phyloP scores from a whole-genome alignment of 1,140 invertebrate genomes.

The Drosophila teissieri region DNA sequence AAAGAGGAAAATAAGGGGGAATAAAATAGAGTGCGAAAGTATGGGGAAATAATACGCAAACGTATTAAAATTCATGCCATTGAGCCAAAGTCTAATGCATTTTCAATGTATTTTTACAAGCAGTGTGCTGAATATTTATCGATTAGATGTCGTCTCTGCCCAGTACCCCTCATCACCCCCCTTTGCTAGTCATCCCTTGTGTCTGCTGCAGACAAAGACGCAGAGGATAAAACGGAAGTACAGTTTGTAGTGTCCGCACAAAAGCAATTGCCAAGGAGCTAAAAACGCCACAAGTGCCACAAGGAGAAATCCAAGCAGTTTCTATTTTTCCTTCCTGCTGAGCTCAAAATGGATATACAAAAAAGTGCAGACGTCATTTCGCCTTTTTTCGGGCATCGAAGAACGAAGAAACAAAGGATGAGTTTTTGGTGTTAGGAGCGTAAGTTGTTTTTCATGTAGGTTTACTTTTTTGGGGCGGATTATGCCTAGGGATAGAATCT shows the following conservation, averaged over 20 bases:
- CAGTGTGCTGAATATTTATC: slow-evolving; percentile 76
- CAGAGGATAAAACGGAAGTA: slow-evolving; percentile 72
- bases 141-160: slow-evolving; percentile 58
- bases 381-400: slow-evolving; percentile 6
- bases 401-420: slow-evolving; percentile 30
- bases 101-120: slow-evolving; percentile 79
- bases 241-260: slow-evolving; percentile 75
- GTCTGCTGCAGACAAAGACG: slow-evolving; percentile 61
- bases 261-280: slow-evolving; percentile 63
- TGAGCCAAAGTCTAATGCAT: slow-evolving; percentile 72
- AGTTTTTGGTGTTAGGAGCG: slow-evolving; percentile 11
- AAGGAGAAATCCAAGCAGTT: slow-evolving; percentile 32
- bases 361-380: slow-evolving; percentile 38
- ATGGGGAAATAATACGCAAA: slow-evolving; percentile 22
- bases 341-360: background rate
- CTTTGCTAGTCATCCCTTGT: slow-evolving; percentile 1
- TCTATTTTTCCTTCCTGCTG: background rate
- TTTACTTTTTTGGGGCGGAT: slow-evolving; percentile 27
- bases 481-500: slow-evolving; percentile 14
- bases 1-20: too few species aligned
- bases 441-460: slow-evolving; percentile 56
- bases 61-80: slow-evolving; percentile 70
- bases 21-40: slow-evolving; percentile 8
- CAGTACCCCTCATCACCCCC: background rate
- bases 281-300: slow-evolving; percentile 51